Evolutionary conservation across 2,113 vertebrate species (phyloP), one percentile per base, ranked within the genome.

Genomic region (Oxygymnocypris stewartii): DNA sequence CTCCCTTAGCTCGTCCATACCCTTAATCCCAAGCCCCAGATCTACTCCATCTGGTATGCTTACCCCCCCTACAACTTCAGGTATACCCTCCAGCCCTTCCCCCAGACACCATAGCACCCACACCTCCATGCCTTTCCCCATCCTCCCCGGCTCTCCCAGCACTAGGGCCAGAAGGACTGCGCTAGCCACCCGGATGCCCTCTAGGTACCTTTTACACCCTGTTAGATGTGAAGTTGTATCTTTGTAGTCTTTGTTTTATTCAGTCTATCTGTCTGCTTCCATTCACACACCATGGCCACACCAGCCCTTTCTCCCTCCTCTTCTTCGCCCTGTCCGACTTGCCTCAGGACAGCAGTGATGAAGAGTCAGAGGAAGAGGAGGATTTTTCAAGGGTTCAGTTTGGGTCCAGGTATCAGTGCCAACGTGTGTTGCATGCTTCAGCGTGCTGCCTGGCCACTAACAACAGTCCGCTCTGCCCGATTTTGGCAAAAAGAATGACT

Each of bases 331-430:
- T 97, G 91, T 96, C 97, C 93, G 97, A 97, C 94, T 93, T 97
- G 92, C 96, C 96, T 95, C 97, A 97, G 94, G 96, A 96, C 92
- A 98, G 96, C 96, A 97, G 96, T 93, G 97, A 97, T 89, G 98
- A 98, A 93, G 95, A 95, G 63, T 92, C 93, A 75, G 97, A 97
- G 93, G 96, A 93, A 89, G 94, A 92, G 92, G 96, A 97, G 95
- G 97, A 98, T 95, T 97, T 98, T 97, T 91, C 97, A 94, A 95
- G 93, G 95, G 96, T 98, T 96, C 97, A 97, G 90, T 98, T 99
- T 97, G 98, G 97, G 96, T 97, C 96, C 96, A 99, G 98, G 98
- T 99, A 99, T 95, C 89, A 88, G 90, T 92, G 93, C 94, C 85
- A 82, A 81, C 77, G 93, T 91, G 87, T 92, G 92, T 90, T 92